Percentiles rank a stretch among this genome's conserved stretches.
These are phyloP conservation scores for Cryptus viduatorius DNA, from an alignment of 2,888 invertebrate species.

Conservation along the genomic window DNA sequence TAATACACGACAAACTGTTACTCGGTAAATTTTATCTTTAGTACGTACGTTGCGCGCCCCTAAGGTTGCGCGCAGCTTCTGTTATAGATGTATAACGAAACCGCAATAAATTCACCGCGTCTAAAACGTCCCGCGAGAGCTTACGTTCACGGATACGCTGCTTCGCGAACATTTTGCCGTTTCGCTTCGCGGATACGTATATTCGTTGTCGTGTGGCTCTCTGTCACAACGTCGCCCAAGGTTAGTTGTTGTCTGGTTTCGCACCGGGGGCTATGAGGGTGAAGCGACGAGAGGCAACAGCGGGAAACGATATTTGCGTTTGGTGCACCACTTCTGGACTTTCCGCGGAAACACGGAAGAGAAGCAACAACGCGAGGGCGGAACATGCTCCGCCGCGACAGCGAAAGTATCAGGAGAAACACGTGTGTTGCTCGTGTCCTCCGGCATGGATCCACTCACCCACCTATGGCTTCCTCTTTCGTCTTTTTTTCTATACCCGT, in stretches of 20 bases:
- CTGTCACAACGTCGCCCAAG: slow-evolving; percentile 41
- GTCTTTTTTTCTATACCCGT: slow-evolving; percentile 18
- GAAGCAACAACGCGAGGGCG: slow-evolving; percentile 32
- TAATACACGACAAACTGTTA: no score
- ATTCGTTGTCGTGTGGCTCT: slow-evolving; percentile 7
- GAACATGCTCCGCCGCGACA: slow-evolving; percentile 27
- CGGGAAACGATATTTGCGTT: slow-evolving; percentile 54
- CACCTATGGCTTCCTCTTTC: slow-evolving; percentile 19
- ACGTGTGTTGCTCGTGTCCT: slow-evolving; percentile 56
- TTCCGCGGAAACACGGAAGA: neutral
- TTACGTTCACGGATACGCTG: slow-evolving; percentile 38
- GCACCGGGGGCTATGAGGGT: slow-evolving; percentile 33
- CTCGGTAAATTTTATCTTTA: neutral
- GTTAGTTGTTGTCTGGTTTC: slow-evolving; percentile 54
- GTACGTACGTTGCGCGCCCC: neutral
- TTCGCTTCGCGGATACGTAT: slow-evolving; percentile 14
- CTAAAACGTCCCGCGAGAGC: slow-evolving; percentile 53
- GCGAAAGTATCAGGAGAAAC: slow-evolving; percentile 48
- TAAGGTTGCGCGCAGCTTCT: neutral
- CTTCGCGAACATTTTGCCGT: slow-evolving; percentile 44
- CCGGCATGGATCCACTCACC: slow-evolving; percentile 45
- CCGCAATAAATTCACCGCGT: slow-evolving; percentile 55
- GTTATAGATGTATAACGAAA: neutral
- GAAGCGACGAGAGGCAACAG: slow-evolving; percentile 32
- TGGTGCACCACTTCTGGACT: slow-evolving; percentile 15